These are phyloP conservation scores for Chloromyia formosa DNA, from an alignment of 2,888 invertebrate genomes.

Conservation along the genomic window DNA sequence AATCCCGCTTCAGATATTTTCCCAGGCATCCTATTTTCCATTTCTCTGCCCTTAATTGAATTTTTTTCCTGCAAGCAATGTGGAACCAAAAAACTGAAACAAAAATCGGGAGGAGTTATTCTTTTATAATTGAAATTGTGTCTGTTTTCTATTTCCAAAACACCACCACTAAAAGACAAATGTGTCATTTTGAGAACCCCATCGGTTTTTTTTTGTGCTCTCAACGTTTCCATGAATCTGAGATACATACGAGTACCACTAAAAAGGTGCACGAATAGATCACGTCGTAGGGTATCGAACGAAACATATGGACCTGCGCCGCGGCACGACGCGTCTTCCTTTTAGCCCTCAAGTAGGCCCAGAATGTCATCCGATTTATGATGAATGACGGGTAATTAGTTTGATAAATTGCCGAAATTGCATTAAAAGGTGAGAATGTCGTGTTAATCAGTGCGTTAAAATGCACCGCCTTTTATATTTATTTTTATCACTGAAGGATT, in stretches of 20 bases:
- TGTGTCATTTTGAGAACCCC: background rate
- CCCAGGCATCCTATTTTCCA: slow-evolving; percentile 22
- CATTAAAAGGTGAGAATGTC: slow-evolving; percentile 49
- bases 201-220: background rate
- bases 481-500: slow-evolving; percentile 47
- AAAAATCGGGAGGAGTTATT: slow-evolving; percentile 24
- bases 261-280: background rate
- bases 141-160: slow-evolving; percentile 24
- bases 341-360: too few species aligned
- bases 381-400: slow-evolving; percentile 45
- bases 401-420: slow-evolving; percentile 44
- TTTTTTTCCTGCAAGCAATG: background rate
- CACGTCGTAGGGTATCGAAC: background rate
- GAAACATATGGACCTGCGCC: background rate
- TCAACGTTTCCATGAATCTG: background rate
- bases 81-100: background rate
- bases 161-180: slow-evolving; percentile 5
- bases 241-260: background rate
- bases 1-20: background rate
- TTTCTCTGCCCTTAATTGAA: slow-evolving; percentile 35
- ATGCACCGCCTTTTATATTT: slow-evolving; percentile 45
- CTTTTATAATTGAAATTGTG: slow-evolving; percentile 41
- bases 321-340: background rate
- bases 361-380: slow-evolving; percentile 39
- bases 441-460: slow-evolving; percentile 45